Conservation (phyloP, 1,140 invertebrate genomes). For the Adoxophyes honmai region DNA sequence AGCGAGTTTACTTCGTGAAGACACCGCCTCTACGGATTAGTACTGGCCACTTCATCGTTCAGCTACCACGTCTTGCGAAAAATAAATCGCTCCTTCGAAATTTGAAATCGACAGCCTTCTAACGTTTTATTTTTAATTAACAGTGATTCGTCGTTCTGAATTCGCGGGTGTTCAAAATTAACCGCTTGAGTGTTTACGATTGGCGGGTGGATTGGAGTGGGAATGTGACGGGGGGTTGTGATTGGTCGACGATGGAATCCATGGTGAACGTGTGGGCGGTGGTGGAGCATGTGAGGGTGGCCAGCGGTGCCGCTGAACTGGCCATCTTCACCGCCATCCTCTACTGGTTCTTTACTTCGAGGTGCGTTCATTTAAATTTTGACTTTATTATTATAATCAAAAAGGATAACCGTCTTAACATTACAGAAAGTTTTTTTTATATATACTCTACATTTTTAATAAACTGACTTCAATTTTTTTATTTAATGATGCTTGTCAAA, state of each 20-base stretch:
- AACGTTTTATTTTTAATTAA: background rate
- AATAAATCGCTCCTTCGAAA: background rate
- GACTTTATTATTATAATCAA: background rate
- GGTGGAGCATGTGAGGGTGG: conserved; percentile 64
- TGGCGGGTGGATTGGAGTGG: background rate
- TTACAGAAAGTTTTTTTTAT: too few species aligned
- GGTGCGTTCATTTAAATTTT: conserved; percentile 39
- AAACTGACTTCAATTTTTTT: too few species aligned
- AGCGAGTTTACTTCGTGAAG: conserved; percentile 4
- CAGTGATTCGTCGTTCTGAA: background rate
- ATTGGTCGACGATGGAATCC: conserved; percentile 50
- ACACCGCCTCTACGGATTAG: background rate
- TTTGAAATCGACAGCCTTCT: conserved; percentile 4
- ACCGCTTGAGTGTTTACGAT: conserved; percentile 27
- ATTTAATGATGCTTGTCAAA: too few species aligned
- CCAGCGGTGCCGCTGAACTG: conserved; percentile 63
- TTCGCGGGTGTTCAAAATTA: conserved; percentile 35
- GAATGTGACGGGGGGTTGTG: conserved; percentile 22
- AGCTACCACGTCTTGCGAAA: background rate
- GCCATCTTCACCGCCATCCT: conserved; percentile 71
- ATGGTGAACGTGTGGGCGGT: conserved; percentile 62
- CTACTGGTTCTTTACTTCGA: conserved; percentile 76
- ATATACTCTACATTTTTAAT: too few species aligned
- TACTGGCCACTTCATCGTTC: background rate
- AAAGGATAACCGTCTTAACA: too few species aligned